Percentiles rank a stretch among this genome's conserved stretches.
phyloP scores from a whole-genome alignment of 2,113 vertebrate genomes.

The Loxodonta africana region DNA sequence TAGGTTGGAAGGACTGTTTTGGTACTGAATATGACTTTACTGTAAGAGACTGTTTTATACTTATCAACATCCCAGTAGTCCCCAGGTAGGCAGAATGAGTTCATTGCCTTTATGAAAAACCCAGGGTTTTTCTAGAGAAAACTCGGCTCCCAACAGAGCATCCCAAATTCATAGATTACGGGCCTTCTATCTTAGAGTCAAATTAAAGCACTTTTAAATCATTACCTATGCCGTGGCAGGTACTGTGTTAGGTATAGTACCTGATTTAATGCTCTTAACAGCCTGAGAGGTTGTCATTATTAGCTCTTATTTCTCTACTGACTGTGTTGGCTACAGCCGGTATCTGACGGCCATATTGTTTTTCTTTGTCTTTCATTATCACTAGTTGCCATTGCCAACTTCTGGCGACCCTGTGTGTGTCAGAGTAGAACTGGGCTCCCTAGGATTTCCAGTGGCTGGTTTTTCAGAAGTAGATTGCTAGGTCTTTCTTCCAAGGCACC shows the following conservation, averaged over 20 bases:
- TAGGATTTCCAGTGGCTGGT: neutral
- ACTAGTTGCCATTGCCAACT: neutral
- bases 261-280: neutral
- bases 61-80: neutral
- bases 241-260: neutral
- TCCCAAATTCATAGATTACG: neutral
- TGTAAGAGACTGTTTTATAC: neutral
- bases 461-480: neutral
- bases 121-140: slow-evolving; percentile 9
- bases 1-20: slow-evolving; percentile 1
- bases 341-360: neutral
- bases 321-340: neutral
- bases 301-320: neutral
- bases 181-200: slow-evolving; percentile 13
- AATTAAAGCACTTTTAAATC: neutral
- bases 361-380: neutral
- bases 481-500: neutral
- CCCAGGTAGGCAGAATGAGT: neutral
- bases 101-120: neutral
- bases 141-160: neutral
- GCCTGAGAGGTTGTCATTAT: neutral
- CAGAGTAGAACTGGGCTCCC: neutral
- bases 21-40: neutral
- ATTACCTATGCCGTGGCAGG: neutral
- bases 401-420: neutral